Percentiles rank a stretch among this genome's conserved stretches.
phyloP scores from a whole-genome alignment of 23 tunicate species.

The Botrylloides violaceus region DNA sequence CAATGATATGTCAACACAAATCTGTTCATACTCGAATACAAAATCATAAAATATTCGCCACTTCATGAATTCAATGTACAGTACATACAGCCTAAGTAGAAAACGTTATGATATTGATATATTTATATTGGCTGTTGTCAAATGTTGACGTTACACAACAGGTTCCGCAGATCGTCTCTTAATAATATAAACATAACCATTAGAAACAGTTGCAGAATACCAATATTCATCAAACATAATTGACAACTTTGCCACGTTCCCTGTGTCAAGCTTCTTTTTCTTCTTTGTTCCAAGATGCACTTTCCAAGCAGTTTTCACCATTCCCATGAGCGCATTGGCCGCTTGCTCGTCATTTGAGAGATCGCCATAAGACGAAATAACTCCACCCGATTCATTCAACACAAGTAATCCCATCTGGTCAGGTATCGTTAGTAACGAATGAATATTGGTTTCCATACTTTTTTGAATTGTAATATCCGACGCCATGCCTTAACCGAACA shows the following conservation, averaged over 20 bases:
- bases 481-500: background rate
- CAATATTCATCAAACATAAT: constrained; percentile 52
- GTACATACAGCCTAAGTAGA: no score
- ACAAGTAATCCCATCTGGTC: constrained; percentile 60
- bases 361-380: constrained; percentile 67
- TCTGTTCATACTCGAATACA: no score
- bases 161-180: constrained; percentile 5
- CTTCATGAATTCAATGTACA: no score
- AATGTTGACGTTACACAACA: no score
- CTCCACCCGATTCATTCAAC: constrained; percentile 65
- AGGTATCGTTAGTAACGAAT: constrained; percentile 30
- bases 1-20: no score
- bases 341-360: constrained; percentile 67
- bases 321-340: constrained; percentile 57
- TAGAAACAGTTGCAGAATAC: constrained; percentile 65
- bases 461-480: background rate
- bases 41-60: no score
- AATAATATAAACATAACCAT: constrained; percentile 62
- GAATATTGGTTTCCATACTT: background rate
- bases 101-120: no score
- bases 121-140: no score
- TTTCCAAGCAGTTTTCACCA: constrained; percentile 79
- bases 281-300: constrained; percentile 35
- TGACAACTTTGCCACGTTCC: constrained; percentile 27
- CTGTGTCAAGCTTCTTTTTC: constrained; percentile 13